A percentile compares a stretch with the other conserved stretches of the same genome.
Conservation (phyloP, 2,797 vertebrate species). For the Chelon labrosus region DNA sequence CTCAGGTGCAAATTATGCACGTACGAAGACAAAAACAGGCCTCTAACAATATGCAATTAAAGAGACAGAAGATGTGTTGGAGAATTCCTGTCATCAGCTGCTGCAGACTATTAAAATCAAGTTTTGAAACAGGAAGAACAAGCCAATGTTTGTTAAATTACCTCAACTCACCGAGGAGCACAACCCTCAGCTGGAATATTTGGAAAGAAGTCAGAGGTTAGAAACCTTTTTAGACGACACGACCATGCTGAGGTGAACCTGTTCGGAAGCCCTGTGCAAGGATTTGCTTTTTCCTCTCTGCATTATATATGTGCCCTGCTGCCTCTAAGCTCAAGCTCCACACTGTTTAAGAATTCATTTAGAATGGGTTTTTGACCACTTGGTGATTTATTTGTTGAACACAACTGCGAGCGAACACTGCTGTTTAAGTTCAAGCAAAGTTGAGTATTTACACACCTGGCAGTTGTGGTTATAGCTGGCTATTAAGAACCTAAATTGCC, state of each 20-base stretch:
- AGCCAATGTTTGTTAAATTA: background rate
- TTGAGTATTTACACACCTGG: background rate
- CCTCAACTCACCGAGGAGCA: background rate
- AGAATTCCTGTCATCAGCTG: background rate
- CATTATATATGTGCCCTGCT: background rate
- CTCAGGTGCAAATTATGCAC: constrained; percentile 30
- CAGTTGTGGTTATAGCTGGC: background rate
- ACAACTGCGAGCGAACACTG: too few species aligned
- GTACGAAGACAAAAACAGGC: constrained; percentile 10
- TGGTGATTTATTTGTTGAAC: too few species aligned
- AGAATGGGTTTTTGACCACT: too few species aligned
- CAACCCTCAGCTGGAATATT: background rate
- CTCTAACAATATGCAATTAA: constrained; percentile 10
- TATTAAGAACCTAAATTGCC: background rate
- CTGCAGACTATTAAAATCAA: background rate
- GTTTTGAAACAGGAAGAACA: background rate
- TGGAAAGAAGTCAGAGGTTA: background rate
- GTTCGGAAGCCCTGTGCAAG: background rate
- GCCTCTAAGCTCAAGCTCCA: background rate
- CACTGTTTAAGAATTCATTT: too few species aligned
- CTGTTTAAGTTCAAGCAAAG: background rate
- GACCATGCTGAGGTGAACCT: background rate
- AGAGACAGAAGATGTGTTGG: constrained; percentile 1
- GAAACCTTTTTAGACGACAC: background rate
- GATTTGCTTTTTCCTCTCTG: constrained; percentile 3